Conservation (phyloP, 2,888 invertebrate species). For the Nesidiocoris tenuis region DNA sequence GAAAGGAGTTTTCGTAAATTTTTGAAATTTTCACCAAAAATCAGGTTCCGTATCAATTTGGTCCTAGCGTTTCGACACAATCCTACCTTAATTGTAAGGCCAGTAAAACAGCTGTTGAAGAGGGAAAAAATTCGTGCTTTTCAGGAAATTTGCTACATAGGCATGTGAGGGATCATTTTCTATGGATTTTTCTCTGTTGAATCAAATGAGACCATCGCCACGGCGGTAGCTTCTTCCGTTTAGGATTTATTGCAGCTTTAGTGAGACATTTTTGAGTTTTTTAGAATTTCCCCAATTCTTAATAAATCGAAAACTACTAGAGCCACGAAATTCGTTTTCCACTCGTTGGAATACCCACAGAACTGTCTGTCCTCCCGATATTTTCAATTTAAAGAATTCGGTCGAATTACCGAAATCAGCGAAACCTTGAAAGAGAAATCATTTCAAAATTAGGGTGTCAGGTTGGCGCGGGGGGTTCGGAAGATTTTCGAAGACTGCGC, state of each 20-base stretch:
- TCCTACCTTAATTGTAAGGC: background rate
- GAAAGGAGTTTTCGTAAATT: background rate
- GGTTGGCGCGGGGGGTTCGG: too few species aligned
- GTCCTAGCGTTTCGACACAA: background rate
- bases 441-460: too few species aligned
- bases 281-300: background rate
- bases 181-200: background rate
- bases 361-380: background rate
- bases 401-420: too few species aligned
- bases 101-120: background rate
- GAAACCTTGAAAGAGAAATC: too few species aligned
- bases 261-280: background rate
- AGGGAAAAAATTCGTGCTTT: background rate
- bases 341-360: background rate
- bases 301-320: background rate
- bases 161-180: background rate
- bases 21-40: background rate
- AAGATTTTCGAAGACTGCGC: too few species aligned
- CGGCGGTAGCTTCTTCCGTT: background rate
- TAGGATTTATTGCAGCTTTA: background rate
- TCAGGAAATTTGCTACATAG: background rate
- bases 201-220: background rate
- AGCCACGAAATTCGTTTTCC: background rate
- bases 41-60: too few species aligned
- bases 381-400: too few species aligned